Evolutionary conservation across 2,113 vertebrate genomes (phyloP), one percentile per base, ranked within the genome.

Genomic region (Xiphophorus maculatus): DNA sequence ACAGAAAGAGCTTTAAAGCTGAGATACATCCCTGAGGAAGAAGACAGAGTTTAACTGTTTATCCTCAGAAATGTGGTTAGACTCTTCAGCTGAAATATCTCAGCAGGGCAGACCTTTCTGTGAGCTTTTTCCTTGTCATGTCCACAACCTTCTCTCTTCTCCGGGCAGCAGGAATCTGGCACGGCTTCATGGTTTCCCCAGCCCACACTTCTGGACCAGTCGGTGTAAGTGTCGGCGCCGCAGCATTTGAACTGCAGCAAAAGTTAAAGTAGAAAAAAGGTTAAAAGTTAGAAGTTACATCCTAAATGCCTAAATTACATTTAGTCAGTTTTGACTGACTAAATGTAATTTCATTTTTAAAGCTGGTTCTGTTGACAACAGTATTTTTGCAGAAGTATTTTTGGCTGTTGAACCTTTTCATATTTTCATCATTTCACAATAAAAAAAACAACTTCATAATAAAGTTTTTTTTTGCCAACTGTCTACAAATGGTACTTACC

Each of bases 161-260:
- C 17, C 2, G 1, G 0, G 8, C 85, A 86, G 69, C 81, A 86
- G 30, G 85, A 90, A 51, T 87, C 88, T n/a, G 81, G 88, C 63
- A 84, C 62, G 0, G 69, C 74, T 0, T 66, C 1, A 0, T 78
- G 79, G 33, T 82, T 72, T 27, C 3, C 13, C 85, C 85, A 87
- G 72, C 83, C 79, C 1, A 5, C 15, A 2, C 81, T 87, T 9
- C 0, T 54, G 66, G 37, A 72, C 85, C 85, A 89, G 83, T 89
- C 83, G 0, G 13, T 11, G 51, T 54, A 22, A 35, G 40, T 27
- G 15, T 73, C 29, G 12, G 86, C 84, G 12, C 88, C 88, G 15
- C 84, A 90, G 81, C 88, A 88, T 3, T 9, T 40, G 25, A 90
- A 79, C 88, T 88, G 77, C 0, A 72, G 44, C n/a, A 7, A 58